Conservation (phyloP, 2,113 vertebrate genomes). For the human region DNA sequence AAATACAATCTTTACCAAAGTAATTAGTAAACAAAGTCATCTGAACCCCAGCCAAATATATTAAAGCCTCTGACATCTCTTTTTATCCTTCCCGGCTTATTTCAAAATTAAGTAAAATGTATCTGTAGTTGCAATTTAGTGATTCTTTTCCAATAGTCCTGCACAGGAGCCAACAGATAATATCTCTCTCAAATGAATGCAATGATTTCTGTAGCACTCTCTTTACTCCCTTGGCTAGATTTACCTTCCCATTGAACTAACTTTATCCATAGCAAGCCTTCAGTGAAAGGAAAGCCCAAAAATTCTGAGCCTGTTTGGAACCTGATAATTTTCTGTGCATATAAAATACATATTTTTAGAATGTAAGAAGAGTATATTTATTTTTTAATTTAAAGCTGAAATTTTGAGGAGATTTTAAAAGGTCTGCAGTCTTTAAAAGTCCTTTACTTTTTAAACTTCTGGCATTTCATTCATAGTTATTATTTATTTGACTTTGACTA, state of each 20-base stretch:
- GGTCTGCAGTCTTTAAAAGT: not conserved
- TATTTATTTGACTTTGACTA: slow-evolving; percentile 7
- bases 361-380: not conserved
- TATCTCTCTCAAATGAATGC: not conserved
- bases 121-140: not conserved
- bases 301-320: not conserved
- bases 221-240: not conserved
- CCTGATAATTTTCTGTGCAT: not conserved
- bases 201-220: not conserved
- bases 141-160: not conserved
- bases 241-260: not conserved
- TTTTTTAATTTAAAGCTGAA: not conserved
- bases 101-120: slow-evolving; percentile 12
- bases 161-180: not conserved
- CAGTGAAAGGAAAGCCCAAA: not conserved
- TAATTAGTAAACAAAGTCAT: not conserved
- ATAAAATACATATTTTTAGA: not conserved
- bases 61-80: not conserved
- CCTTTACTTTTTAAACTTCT: not conserved
- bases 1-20: not conserved
- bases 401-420: not conserved
- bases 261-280: not conserved
- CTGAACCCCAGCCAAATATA: not conserved
- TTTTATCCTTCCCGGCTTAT: not conserved
- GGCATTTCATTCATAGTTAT: not conserved